These are phyloP conservation scores for Danionella dracula DNA, from an alignment of 2,797 vertebrate genomes.

Conservation along the genomic window DNA sequence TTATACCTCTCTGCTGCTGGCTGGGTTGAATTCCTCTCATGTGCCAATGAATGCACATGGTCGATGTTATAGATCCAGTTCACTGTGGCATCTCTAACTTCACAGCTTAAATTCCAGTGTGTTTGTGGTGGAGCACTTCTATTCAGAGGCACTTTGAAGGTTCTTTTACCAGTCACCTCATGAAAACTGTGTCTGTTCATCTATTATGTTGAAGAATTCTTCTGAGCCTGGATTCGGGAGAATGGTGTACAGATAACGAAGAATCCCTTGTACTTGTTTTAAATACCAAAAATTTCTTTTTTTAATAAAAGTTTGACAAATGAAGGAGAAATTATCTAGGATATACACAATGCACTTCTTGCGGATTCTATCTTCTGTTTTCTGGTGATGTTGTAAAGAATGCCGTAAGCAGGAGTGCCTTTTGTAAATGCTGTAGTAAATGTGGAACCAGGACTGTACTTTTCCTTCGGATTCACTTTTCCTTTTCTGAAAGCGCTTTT, in stretches of 20 bases:
- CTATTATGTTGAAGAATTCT: conserved; percentile 50
- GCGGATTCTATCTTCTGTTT: conserved; percentile 64
- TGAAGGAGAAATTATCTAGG: conserved; percentile 45
- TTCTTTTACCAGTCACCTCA: conserved; percentile 46
- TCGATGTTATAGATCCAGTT: not conserved
- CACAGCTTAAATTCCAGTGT: conserved; percentile 13
- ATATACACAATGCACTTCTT: conserved; percentile 72
- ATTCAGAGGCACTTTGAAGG: conserved; percentile 59
- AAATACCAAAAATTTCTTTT: conserved; percentile 76
- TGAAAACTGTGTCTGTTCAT: conserved; percentile 41
- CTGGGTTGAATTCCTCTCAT: conserved; percentile 47
- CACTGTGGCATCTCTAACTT: conserved; percentile 5
- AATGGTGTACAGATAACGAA: conserved; percentile 71
- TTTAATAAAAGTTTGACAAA: conserved; percentile 70
- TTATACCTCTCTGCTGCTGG: conserved; percentile 34
- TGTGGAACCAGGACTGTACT: conserved; percentile 63
- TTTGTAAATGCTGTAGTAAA: conserved; percentile 71
- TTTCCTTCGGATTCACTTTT: conserved; percentile 58
- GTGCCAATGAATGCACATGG: conserved; percentile 57
- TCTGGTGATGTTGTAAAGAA: conserved; percentile 54
- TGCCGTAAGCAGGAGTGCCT: conserved; percentile 60
- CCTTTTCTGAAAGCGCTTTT: conserved; percentile 22
- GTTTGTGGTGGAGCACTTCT: conserved; percentile 52
- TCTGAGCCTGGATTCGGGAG: conserved; percentile 54
- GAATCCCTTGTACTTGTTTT: conserved; percentile 78